Percentiles rank a stretch among this genome's conserved stretches.
These are phyloP conservation scores for Cotesia chilonis DNA, from an alignment of 1,140 invertebrate species.

Conservation along the genomic window DNA sequence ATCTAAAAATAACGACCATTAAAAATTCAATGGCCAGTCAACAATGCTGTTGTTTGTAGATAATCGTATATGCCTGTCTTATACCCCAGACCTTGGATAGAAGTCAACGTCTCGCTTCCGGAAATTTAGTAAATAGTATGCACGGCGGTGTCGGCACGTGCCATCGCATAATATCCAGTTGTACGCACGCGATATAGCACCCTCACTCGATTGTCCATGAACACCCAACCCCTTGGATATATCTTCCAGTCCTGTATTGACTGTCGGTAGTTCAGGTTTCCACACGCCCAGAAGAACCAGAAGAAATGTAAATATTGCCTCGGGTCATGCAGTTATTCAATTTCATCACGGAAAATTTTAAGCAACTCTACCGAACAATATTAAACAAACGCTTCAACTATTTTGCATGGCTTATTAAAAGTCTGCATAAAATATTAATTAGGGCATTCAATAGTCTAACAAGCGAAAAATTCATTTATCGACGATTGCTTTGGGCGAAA, in stretches of 20 bases:
- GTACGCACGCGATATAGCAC: conserved; percentile 25
- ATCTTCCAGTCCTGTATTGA: neutral
- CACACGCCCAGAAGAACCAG: neutral
- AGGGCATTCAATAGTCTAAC: neutral
- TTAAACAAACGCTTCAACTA: conserved; percentile 2
- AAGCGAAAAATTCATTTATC: conserved; percentile 22
- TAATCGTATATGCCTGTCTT: conserved; percentile 18
- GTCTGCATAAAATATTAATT: conserved; percentile 20
- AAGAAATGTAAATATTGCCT: conserved; percentile 19
- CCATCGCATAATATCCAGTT: conserved; percentile 36
- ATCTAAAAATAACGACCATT: neutral
- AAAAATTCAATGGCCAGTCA: conserved; percentile 14
- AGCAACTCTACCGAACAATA: conserved; percentile 7
- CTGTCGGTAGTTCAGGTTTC: conserved; percentile 33
- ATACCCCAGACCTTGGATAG: neutral
- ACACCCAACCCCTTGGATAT: conserved; percentile 20
- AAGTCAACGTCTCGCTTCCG: conserved; percentile 40
- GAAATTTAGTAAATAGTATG: conserved; percentile 48
- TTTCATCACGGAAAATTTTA: neutral
- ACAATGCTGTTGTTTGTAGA: conserved; percentile 8
- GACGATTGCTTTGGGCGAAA: conserved; percentile 1
- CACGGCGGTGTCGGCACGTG: conserved; percentile 36
- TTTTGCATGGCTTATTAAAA: conserved; percentile 42
- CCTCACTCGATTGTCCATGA: neutral
- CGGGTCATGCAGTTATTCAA: neutral